Evolutionary conservation across 2,888 invertebrate genomes (phyloP).

Genomic region (Panorpa germanica): DNA sequence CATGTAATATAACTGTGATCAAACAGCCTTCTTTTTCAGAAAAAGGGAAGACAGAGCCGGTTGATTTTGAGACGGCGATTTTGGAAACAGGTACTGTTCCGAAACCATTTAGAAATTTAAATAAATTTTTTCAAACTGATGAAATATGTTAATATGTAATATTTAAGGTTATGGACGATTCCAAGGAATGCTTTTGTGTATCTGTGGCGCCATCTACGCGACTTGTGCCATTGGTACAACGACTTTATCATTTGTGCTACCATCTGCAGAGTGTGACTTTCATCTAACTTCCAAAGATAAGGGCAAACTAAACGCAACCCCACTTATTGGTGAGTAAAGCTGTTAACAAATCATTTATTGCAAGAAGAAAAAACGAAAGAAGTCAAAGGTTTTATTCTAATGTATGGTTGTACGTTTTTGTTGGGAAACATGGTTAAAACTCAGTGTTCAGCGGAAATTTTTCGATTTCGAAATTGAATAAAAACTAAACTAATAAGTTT

Average conservation of each 20-base stretch:
- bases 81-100: slow-evolving; percentile 36
- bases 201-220: slow-evolving; percentile 46
- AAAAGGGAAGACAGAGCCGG: slow-evolving; percentile 26
- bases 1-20: no score
- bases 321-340: slow-evolving; percentile 32
- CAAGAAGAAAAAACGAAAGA: no score
- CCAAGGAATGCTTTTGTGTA: slow-evolving; percentile 36
- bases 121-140: background rate
- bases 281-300: slow-evolving; percentile 32
- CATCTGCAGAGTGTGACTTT: slow-evolving; percentile 37
- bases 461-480: no score
- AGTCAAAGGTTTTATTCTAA: no score
- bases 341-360: no score
- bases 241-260: slow-evolving; percentile 43
- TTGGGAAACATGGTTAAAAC: no score
- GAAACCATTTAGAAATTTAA: slow-evolving; percentile 4
- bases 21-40: no score
- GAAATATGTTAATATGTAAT: no score
- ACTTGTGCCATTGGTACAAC: slow-evolving; percentile 47
- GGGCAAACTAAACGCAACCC: slow-evolving; percentile 37
- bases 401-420: no score
- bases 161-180: slow-evolving; percentile 41
- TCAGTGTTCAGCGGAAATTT: no score
- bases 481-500: no score
- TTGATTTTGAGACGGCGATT: slow-evolving; percentile 40